Evolutionary conservation across 2,888 invertebrate genomes (phyloP).

Genomic region (Proisotoma minuta): DNA sequence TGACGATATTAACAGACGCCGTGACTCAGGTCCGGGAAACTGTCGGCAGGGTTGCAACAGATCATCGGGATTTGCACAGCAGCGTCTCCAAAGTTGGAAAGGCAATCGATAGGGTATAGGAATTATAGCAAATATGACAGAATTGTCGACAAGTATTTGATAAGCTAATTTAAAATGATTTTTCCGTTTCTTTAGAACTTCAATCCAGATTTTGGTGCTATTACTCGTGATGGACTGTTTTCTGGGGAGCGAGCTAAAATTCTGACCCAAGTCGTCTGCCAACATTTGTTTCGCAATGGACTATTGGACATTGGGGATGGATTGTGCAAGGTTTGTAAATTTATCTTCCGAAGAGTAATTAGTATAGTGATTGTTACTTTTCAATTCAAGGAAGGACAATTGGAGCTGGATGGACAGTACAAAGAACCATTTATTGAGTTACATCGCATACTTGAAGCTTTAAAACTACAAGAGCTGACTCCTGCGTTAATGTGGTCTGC

Average conservation of each 20-base stretch:
- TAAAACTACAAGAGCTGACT: conserved; percentile 72
- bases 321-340: conserved; percentile 58
- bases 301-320: conserved; percentile 87
- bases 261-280: conserved; percentile 84
- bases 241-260: conserved; percentile 64
- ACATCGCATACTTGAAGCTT: conserved; percentile 80
- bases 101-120: conserved; percentile 74
- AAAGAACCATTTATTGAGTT: conserved; percentile 76
- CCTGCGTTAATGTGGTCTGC: conserved; percentile 86
- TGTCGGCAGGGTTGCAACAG: conserved; percentile 74
- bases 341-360: not conserved
- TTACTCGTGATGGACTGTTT: conserved; percentile 79
- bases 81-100: conserved; percentile 89
- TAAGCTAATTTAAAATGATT: not conserved
- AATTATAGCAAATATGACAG: not conserved
- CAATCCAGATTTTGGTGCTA: conserved; percentile 81
- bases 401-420: conserved; percentile 61
- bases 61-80: conserved; percentile 74
- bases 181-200: conserved; percentile 63
- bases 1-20: conserved; percentile 65
- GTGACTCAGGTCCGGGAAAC: conserved; percentile 75
- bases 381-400: conserved; percentile 61
- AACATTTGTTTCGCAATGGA: conserved; percentile 92
- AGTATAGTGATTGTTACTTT: not conserved
- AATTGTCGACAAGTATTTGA: not conserved